Evolutionary conservation across 2,113 vertebrate species (phyloP).

Genomic region (Prionailurus bengalensis): DNA sequence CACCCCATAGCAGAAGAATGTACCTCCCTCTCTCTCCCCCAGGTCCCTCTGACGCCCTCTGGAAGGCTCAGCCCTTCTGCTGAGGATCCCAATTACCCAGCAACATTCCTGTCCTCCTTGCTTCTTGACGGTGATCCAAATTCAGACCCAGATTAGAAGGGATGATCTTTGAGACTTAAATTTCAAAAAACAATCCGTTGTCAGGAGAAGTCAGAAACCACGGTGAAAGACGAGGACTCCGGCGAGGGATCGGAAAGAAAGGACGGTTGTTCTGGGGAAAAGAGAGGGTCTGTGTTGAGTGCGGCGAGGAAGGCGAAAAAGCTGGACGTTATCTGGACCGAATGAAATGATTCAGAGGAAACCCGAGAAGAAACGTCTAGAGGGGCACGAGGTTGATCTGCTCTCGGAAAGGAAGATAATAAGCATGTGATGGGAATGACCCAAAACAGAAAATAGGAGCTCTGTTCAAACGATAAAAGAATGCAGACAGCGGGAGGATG

Average conservation of each 20-base stretch:
- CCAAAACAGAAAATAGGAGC: neutral
- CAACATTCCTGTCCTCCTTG: neutral
- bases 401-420: neutral
- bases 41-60: neutral
- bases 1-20: neutral
- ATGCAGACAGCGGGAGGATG: neutral
- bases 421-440: neutral
- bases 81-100: neutral
- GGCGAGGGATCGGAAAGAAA: slow-evolving; percentile 49
- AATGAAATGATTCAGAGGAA: slow-evolving; percentile 58
- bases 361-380: slow-evolving; percentile 46
- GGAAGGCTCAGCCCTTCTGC: neutral
- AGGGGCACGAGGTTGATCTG: neutral
- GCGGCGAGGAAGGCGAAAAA: neutral
- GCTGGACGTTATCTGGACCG: neutral
- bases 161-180: neutral
- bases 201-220: slow-evolving; percentile 45
- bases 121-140: neutral
- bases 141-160: slow-evolving; percentile 30
- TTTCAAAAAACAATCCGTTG: slow-evolving; percentile 64
- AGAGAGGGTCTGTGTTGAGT: neutral
- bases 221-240: neutral
- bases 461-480: neutral
- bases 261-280: slow-evolving; percentile 60
- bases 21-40: neutral